Percentiles rank a stretch among this genome's conserved stretches.
These are phyloP conservation scores for Gymnodraco acuticeps DNA, from an alignment of 2,797 vertebrate species.

Conservation along the genomic window DNA sequence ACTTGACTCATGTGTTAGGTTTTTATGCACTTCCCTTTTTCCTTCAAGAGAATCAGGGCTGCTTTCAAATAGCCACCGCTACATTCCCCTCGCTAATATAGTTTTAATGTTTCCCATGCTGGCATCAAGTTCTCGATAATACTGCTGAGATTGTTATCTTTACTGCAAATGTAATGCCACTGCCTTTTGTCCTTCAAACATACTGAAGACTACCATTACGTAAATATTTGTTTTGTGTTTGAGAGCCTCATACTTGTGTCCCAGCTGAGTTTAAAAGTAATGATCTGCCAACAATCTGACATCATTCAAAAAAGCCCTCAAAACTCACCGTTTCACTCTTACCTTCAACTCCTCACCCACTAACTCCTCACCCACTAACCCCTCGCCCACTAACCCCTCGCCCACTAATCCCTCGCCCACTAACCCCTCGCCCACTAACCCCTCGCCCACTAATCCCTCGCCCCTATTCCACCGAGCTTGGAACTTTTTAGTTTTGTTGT, in stretches of 20 bases:
- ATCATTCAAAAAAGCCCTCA: too few relatives aligned
- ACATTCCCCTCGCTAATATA: background rate
- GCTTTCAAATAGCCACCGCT: background rate
- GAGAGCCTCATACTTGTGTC: background rate
- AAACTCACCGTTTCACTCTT: too few relatives aligned
- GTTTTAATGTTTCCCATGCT: background rate
- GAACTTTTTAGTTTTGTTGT: too few relatives aligned
- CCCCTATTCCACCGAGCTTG: too few relatives aligned
- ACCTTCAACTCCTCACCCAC: too few relatives aligned
- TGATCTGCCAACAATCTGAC: background rate
- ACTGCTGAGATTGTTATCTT: too few relatives aligned
- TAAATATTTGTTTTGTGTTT: background rate
- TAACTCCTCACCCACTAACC: too few relatives aligned
- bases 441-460: too few relatives aligned
- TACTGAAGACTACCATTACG: background rate
- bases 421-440: too few relatives aligned
- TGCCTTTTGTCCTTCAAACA: background rate
- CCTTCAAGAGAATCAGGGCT: background rate
- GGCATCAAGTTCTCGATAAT: background rate
- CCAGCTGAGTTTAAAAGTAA: too few relatives aligned
- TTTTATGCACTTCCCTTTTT: conserved; percentile 10
- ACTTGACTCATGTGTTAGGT: background rate
- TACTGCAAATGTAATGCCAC: background rate
- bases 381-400: too few relatives aligned
- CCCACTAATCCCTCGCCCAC: too few relatives aligned